Base-by-base conservation (phyloP, 1,140 invertebrate genomes). In the Ostrea denselamellosa region DNA sequence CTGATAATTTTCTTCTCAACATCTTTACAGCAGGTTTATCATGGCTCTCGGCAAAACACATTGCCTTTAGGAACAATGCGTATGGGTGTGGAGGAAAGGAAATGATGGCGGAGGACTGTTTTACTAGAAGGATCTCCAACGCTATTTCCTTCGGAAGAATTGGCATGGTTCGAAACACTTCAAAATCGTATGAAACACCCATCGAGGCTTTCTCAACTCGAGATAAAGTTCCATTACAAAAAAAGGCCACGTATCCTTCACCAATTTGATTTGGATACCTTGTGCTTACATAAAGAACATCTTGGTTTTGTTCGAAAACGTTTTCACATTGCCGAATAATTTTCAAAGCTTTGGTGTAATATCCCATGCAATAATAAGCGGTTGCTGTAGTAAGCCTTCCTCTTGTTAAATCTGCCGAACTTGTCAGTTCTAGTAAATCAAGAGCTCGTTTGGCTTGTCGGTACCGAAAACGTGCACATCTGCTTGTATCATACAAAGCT, bases 101-200 rank as follows among this genome's bases (percentile, higher is more conserved):
- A 12, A 77, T 2, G 14, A 25, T 28, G 8, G 68, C 25, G 5
- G 25, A 34, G 10, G 22, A 28, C 12, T 77, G 12, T 34, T 10
- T 77, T 25, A 77, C 25, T 2, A 77, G 68, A 10, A 77, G 68
- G 8, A 77, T 77, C 28, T 77, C 25, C 8, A 77, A 34, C 10
- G 9, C 25, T 77, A 77, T 77, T 77, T 77, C 68, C 28, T 77
- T 77, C 10, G 68, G 68, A 28, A 28, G 28, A 34, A 77, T 34
- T 77, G 68, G 68, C 68, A 77, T 77, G 8, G 68, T 34, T 10
- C 68, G 25, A 77, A 34, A 34, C 0, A 77, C 51, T 34, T 83
- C 82, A 83, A 83, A 83, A 83, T 83, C 82, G 52, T 83, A 83
- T 10, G 82, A 52, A 53, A 54, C 82, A n/a, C 17, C 82, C 52